Base-by-base conservation (phyloP, 2,888 invertebrate genomes). In the Pelosia muscerda region DNA sequence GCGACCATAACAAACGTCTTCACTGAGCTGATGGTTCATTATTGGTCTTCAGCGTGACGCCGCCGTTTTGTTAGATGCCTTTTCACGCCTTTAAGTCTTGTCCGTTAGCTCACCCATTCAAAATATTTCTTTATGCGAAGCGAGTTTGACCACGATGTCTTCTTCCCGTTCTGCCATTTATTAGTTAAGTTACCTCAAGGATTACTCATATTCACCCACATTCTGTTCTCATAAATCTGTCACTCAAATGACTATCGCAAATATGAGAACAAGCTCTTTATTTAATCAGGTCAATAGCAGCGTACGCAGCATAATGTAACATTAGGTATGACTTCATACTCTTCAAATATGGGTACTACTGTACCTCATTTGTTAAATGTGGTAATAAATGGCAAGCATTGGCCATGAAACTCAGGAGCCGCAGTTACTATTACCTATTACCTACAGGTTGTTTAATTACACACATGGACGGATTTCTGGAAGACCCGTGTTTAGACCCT, bases 311-410 rank as follows among this genome's bases (percentile, higher is more conserved):
- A 55, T 23, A n/a, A 23, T 54, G 54, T 25, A 25, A 13, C 22
- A 55, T 49, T 49, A 49, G 49, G 49, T 49, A 49, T 49, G 49
- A 49, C 49, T 49, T 49, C 49, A 49, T 49, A 49, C n/a, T 49
- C 49, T 1, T 49, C n/a, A 49, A 49, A 49, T 49, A 49, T 49
- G n/a, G 49, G 19, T 9, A 49, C n/a, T 49, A 49, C n/a, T 19
- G 49, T 19, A 49, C n/a, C n/a, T n/a, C 49, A 49, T 49, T 8
- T n/a, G 49, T 49, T 49, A 49, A n/a, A 49, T 49, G 49, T 49
- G 38, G 38, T 42, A n/a, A 49, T n/a, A n/a, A n/a, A n/a, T 49
- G 49, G n/a, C n/a, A 49, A 19, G 49, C n/a, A 19, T 19, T 49
- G 49, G 49, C 49, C 49, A 49, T 49, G n/a, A n/a, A 49, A 42